Evolutionary conservation across 2,888 invertebrate species (phyloP), one percentile per base, ranked within the genome.

Genomic region (Quadroppia sp.): DNA sequence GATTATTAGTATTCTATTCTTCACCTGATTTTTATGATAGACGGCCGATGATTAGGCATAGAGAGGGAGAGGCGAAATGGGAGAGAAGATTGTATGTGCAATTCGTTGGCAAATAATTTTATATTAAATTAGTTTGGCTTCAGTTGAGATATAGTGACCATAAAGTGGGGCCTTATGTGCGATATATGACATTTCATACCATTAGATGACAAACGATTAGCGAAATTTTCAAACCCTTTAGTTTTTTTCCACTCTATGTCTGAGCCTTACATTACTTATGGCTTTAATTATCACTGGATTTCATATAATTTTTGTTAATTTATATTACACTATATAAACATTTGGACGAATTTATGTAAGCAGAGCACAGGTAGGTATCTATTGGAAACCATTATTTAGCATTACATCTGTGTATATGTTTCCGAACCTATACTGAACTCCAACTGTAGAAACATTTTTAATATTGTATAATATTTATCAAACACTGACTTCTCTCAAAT

Each of bases 1-100:
- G n/a, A n/a, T 25, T 69, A 69, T 69, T 69, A 69, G 69, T 69
- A 69, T 69, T 42, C 69, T 23, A 45, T 69, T 42, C 69, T 69
- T 45, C n/a, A 1, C 15, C 36, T 20, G 2, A 15, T n/a, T 64
- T 64, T 30, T 64, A 4, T 64, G n/a, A 64, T 32, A 20, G n/a
- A 64, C 30, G 20, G 40, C 23, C 28, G 13, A 1, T 11, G 23
- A 40, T 6, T 11, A 36, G 13, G 64, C 2, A 36, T 4, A 64
- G 30, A 7, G 36, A 36, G 25, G n/a, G 56, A 32, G 61, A 64
- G 20, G 25, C 23, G 25, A 25, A 25, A 2, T 6, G 53, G 25
- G 23, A 23, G 53, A 53, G 53, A 23, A 25, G 11, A 36, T 36
- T 36, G 11, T 36, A 11, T 36, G 6, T 36, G 36, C 36, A 23